Evolutionary conservation across 1,140 invertebrate species (phyloP).

Genomic region (Drosophila leontia): DNA sequence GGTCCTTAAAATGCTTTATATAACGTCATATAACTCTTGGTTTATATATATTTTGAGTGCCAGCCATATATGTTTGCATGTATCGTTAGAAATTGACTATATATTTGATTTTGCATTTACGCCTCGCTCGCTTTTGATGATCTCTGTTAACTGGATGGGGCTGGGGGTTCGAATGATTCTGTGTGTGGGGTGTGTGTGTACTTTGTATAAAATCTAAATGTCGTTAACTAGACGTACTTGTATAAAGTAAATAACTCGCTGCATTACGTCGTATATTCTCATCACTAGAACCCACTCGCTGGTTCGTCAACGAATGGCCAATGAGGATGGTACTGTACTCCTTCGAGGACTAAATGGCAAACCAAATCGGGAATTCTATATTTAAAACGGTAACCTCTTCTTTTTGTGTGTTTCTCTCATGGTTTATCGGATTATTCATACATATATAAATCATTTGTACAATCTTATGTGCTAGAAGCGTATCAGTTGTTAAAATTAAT

Average conservation of each 20-base stretch:
- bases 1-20: conserved; percentile 52
- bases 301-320: conserved; percentile 10
- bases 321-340: conserved; percentile 9
- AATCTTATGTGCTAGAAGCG: conserved; percentile 82
- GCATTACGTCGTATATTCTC: conserved; percentile 61
- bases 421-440: conserved; percentile 37
- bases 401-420: conserved; percentile 13
- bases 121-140: conserved; percentile 51
- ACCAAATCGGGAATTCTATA: conserved; percentile 15
- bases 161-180: conserved; percentile 26
- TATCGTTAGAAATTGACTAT: conserved; percentile 76
- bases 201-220: conserved; percentile 80
- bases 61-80: conserved; percentile 49
- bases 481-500: conserved; percentile 83
- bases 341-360: conserved; percentile 31
- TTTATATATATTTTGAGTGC: conserved; percentile 53
- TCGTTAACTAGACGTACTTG: conserved; percentile 71
- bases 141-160: conserved; percentile 38
- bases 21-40: conserved; percentile 60
- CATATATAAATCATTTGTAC: conserved; percentile 73
- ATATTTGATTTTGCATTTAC: conserved; percentile 71
- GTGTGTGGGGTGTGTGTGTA: conserved; percentile 32
- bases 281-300: conserved; percentile 21
- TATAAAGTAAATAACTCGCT: conserved; percentile 82
- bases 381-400: conserved; percentile 6